Base-by-base conservation (phyloP, 1,140 invertebrate genomes). In the Augochlora pura region DNA sequence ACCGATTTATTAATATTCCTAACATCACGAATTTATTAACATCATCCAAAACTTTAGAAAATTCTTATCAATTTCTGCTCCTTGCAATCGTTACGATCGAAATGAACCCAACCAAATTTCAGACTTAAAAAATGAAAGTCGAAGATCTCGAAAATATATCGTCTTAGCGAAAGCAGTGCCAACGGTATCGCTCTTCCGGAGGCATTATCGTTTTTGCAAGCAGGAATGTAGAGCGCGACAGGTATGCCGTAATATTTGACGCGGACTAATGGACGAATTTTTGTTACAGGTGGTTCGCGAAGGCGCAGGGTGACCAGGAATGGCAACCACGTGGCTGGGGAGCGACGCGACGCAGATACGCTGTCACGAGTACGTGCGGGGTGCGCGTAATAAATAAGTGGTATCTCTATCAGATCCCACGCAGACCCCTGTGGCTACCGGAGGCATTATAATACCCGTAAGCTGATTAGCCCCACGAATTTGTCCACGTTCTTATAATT, bases 401-500 rank as follows among this genome's bases (percentile, higher is more conserved):
- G 67, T 83, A 87, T 86, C 63, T 91, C 92, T 92, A 91, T 92
- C 91, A 91, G 91, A 92, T 91, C 90, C 88, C 87, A 91, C 85
- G 89, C 85, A 87, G 86, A 88, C 87, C 88, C 87, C 90, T 86
- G 88, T 78, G 77, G 89, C 85, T 90, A 88, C 86, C 83, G 84
- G 79, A 70, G 82, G 87, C 77, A 90, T 91, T 90, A 89, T 88
- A 90, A 85, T 87, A 49, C 77, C 77, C 84, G 76, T 91, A 91
- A 92, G 92, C 92, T 92, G 90, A 92, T 92, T 92, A 92, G 88
- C 87, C 80, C 83, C 83, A 88, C 89, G 89, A 92, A 92, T 92
- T 93, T 92, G 90, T 93, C 90, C 87, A 90, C 91, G 86, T 92
- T 90, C 87, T 88, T 90, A 90, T 91, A 92, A 92, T 92, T 92